phyloP scores from a whole-genome alignment of 2,113 vertebrate species.

The Herpetotheres cachinnans region DNA sequence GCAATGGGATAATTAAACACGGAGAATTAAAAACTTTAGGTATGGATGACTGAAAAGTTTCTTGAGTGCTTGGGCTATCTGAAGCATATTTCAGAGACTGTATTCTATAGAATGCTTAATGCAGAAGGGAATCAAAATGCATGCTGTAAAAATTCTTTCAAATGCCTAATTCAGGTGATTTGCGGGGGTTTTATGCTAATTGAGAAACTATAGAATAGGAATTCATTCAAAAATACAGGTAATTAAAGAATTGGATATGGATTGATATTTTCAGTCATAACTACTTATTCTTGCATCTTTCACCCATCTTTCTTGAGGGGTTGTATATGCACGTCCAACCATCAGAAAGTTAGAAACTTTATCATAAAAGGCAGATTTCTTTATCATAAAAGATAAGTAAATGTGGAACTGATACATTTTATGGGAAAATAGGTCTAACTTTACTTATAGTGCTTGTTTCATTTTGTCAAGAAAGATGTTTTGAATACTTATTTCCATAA shows the following conservation, averaged over 20 bases:
- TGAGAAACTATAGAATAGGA: background rate
- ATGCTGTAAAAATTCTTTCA: background rate
- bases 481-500: background rate
- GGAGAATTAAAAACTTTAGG: background rate
- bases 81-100: background rate
- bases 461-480: background rate
- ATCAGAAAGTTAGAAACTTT: background rate
- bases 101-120: background rate
- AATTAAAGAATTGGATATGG: background rate
- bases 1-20: background rate
- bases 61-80: background rate
- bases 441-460: background rate
- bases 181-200: background rate
- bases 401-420: background rate
- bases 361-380: background rate
- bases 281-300: background rate
- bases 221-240: background rate
- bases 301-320: background rate
- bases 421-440: background rate
- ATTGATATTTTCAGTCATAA: background rate
- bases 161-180: background rate
- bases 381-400: background rate
- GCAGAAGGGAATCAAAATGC: background rate
- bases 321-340: fast-evolving
- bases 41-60: background rate